Evolutionary conservation across 1,140 invertebrate species (phyloP), one percentile per base, ranked within the genome.

Genomic region (Lepidurus apus): DNA sequence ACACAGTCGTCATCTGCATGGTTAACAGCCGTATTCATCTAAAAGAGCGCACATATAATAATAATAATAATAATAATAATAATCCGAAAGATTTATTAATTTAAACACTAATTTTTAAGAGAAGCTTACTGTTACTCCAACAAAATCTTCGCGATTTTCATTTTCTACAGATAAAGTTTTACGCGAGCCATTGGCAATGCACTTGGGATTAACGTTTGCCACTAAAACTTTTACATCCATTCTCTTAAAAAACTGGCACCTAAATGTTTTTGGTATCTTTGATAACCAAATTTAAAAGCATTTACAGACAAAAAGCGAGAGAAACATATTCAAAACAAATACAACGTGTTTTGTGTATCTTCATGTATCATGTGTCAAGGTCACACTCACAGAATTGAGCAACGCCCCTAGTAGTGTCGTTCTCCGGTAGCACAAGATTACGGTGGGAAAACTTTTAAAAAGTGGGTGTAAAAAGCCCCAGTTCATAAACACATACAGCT

Each of bases 151-250:
- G 21, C 21, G n/a, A 65, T 7, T 65, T 9, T 9, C 6, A 17
- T 65, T 65, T 21, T 13, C n/a, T 65, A 65, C 13, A 21, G 53
- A 65, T 65, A 13, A 4, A 11, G 17, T 65, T 65, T 17, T 65
- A 7, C 17, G n/a, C 53, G 53, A 65, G 7, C 53, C 53, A 65
- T 65, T 65, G 17, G 53, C 53, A 13, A 21, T 17, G 17, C 17
- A 13, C 53, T 17, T 65, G 17, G 53, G 21, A 65, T 65, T 65
- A 13, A 65, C 21, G 21, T 65, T 65, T 21, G 53, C 8, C 8
- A 65, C 53, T 65, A 65, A 65, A 65, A 65, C 53, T 65, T 65
- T 21, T 65, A 65, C 53, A 17, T 65, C 53, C 53, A 65, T 65
- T 65, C 53, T 17, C 1, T n/a, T 65, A 65, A 65, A 1, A 17